These are phyloP conservation scores for Hoplias malabaricus DNA, from an alignment of 2,113 vertebrate genomes.

Conservation along the genomic window DNA sequence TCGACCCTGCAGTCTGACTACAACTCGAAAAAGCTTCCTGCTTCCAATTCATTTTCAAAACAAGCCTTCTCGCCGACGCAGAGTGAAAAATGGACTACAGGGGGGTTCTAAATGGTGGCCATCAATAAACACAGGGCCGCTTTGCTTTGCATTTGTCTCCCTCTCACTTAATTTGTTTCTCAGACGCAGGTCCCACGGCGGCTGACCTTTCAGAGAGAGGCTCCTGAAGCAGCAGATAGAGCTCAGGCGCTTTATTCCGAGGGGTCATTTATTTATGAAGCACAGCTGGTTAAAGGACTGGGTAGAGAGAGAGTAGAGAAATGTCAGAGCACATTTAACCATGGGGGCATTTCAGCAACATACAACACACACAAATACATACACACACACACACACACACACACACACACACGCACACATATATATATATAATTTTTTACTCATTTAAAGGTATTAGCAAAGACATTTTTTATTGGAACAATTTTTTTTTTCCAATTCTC, in stretches of 20 bases:
- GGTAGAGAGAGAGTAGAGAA: conserved; percentile 37
- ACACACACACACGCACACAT: neutral
- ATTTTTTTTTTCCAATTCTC: no score
- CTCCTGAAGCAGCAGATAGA: conserved; percentile 59
- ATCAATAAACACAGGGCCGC: conserved; percentile 55
- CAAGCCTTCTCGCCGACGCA: conserved; percentile 6
- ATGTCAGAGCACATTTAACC: conserved; percentile 36
- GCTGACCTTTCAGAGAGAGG: conserved; percentile 59
- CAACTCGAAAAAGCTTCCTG: conserved; percentile 20
- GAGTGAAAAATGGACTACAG: conserved; percentile 56
- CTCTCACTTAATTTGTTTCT: conserved; percentile 57
- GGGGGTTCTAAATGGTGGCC: conserved; percentile 60
- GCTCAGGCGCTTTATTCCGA: conserved; percentile 45
- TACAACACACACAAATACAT: neutral
- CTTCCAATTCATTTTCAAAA: conserved; percentile 52
- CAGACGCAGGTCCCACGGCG: conserved; percentile 50
- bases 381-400: conserved; percentile 15
- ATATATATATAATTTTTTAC: no score
- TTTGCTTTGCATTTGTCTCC: conserved; percentile 59
- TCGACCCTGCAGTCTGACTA: conserved; percentile 23
- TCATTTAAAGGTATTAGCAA: no score
- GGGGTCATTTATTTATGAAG: conserved; percentile 53
- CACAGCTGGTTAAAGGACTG: conserved; percentile 33
- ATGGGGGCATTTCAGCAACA: conserved; percentile 11
- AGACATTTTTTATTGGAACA: no score